phyloP scores from a whole-genome alignment of 2,797 vertebrate genomes.

The Borostomias antarcticus region DNA sequence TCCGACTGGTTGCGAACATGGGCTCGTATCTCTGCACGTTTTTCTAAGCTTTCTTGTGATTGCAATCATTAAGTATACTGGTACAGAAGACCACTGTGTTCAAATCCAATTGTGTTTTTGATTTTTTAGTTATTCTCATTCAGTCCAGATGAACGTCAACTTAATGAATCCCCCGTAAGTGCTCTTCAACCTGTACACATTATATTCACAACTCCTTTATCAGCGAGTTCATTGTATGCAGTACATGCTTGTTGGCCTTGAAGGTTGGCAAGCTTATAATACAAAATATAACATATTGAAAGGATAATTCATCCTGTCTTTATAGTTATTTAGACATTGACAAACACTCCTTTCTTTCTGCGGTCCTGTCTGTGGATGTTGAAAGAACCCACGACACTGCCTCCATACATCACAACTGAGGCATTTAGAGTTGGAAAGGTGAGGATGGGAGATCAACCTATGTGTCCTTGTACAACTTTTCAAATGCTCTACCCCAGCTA shows the following conservation, averaged over 20 bases:
- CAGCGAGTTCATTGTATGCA: no score
- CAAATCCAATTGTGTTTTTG: background rate
- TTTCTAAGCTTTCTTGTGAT: slow-evolving; percentile 50
- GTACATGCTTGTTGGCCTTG: no score
- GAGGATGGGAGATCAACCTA: no score
- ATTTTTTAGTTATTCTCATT: background rate
- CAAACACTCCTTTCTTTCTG: background rate
- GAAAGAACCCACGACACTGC: slow-evolving; percentile 67
- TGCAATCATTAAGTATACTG: slow-evolving; percentile 17
- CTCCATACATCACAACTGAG: slow-evolving; percentile 74
- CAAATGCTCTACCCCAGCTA: no score
- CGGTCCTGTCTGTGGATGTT: no score
- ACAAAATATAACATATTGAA: no score
- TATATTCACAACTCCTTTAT: no score
- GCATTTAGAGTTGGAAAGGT: no score
- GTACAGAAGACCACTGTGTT: slow-evolving; percentile 14
- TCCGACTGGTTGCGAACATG: slow-evolving; percentile 76
- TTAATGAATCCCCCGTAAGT: background rate
- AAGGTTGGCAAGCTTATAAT: no score
- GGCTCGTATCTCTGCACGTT: slow-evolving; percentile 66
- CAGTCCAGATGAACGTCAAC: background rate
- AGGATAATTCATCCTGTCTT: no score
- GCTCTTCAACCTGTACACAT: background rate
- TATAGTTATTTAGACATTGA: no score
- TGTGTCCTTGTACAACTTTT: no score